Conservation (phyloP, 92 coral and sea anemone genomes). For the Umimayanthus chanpuru region DNA sequence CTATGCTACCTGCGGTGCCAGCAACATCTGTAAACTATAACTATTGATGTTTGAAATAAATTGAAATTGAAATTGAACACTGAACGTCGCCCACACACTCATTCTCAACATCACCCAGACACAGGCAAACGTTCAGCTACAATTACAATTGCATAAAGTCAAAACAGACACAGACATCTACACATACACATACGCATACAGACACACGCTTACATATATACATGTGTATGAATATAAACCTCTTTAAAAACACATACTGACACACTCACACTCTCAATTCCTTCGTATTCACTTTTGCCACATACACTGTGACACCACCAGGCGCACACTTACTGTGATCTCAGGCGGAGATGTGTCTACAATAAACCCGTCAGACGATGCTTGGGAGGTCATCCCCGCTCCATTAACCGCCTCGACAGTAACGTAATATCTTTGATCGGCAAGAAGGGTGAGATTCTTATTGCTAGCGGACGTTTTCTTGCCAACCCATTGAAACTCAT, state of each 20-base stretch:
- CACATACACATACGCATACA: background rate
- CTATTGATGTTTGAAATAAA: too few species aligned
- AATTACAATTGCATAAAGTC: background rate
- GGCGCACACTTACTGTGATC: slow-evolving; percentile 50
- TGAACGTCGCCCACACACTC: background rate
- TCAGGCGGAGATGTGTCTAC: slow-evolving; percentile 87
- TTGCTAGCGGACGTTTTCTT: slow-evolving; percentile 51
- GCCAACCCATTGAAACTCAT: slow-evolving; percentile 67
- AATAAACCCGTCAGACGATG: slow-evolving; percentile 88
- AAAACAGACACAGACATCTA: background rate
- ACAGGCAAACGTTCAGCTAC: background rate
- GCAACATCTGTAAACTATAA: too few species aligned
- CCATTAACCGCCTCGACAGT: slow-evolving; percentile 85
- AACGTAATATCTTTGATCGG: slow-evolving; percentile 74
- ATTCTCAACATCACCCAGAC: background rate
- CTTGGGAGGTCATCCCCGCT: slow-evolving; percentile 86
- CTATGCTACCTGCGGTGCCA: too few species aligned
- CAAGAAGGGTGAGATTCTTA: slow-evolving; percentile 69
- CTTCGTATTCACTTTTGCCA: background rate
- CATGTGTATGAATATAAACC: background rate
- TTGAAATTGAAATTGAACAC: too few species aligned
- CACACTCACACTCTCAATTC: background rate
- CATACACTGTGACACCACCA: background rate
- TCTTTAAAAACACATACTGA: background rate
- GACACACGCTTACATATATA: background rate